Evolutionary conservation across 1,140 invertebrate species (phyloP), one percentile per base, ranked within the genome.

Genomic region (Bradysia coprophila): DNA sequence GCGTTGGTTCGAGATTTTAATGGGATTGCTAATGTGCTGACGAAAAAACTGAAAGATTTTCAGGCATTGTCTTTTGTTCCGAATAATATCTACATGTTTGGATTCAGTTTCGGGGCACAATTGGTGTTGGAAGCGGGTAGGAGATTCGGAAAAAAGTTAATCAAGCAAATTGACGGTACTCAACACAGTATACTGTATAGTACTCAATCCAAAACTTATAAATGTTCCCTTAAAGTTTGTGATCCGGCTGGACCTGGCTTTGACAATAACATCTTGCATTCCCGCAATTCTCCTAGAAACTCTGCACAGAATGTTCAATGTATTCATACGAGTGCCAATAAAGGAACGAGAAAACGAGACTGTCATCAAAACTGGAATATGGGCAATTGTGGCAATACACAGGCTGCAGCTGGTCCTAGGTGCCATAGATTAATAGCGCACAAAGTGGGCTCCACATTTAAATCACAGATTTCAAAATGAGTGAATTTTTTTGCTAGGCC

Each of bases 241-340:
- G 57, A 60, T 40, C 58, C 56, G 49, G 57, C 57, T 9, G 57
- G 57, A 2, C 57, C 57, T 1, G 57, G 57, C 9, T 60, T 60
- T 18, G 57, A 57, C 52, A 51, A 53, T 46, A 38, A 38, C 13
- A 10, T 20, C 3, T 8, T 13, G 24, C 13, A 28, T 13, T 23
- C 21, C 20, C 41, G 45, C n/a, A 39, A 48, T 0, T 48, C 57
- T 37, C 56, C 57, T 31, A 52, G 48, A 3, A 49, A 51, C 21
- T 51, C 57, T 1, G 57, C 51, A 2, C 46, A 48, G 24, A 45
- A 55, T 45, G 54, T 57, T 6, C 55, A 59, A 39, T 60, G 57
- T 13, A 54, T 59, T 21, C 57, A 60, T 22, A 50, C 57, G 1
- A 59, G 57, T 16, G 45, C 43, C 0, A 53, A 56, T 15, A 59